A percentile compares a stretch with the other conserved stretches of the same genome.
These are phyloP conservation scores for Alaudala cheleensis DNA, from an alignment of 2,113 vertebrate genomes.

Conservation along the genomic window DNA sequence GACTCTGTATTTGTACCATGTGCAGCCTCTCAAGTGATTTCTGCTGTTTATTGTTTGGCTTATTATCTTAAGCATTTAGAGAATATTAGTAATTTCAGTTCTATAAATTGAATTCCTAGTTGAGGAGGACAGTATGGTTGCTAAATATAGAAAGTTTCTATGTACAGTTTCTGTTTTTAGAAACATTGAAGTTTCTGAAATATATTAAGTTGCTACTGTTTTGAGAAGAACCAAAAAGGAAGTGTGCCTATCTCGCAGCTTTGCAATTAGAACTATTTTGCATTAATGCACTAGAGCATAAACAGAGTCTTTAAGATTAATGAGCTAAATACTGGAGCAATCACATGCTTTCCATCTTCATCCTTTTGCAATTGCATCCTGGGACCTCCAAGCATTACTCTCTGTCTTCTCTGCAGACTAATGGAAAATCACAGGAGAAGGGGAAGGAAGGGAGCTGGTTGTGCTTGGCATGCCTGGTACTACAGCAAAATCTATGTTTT, in stretches of 20 bases:
- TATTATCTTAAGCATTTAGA: neutral
- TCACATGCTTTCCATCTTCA: slow-evolving; percentile 25
- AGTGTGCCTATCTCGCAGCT: neutral
- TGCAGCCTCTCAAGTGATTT: neutral
- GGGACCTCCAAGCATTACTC: neutral
- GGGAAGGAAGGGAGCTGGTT: neutral
- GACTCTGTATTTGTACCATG: neutral
- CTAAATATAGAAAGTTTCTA: neutral
- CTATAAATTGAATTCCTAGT: neutral
- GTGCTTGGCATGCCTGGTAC: neutral
- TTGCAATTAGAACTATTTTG: neutral
- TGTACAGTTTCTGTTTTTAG: neutral
- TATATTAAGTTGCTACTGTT: neutral
- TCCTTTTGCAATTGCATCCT: neutral
- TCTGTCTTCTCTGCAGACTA: neutral
- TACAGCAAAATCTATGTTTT: neutral
- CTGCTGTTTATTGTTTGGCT: neutral
- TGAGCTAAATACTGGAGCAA: slow-evolving; percentile 17
- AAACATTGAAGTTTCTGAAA: neutral
- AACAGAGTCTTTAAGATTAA: slow-evolving; percentile 24
- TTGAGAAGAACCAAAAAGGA: neutral
- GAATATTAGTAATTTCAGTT: neutral
- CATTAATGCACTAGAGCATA: neutral
- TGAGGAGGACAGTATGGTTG: neutral
- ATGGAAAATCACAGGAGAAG: neutral